A percentile compares a stretch with the other conserved stretches of the same genome.
phyloP scores from a whole-genome alignment of 2,888 invertebrate genomes.

The Drosophila subsilvestris region DNA sequence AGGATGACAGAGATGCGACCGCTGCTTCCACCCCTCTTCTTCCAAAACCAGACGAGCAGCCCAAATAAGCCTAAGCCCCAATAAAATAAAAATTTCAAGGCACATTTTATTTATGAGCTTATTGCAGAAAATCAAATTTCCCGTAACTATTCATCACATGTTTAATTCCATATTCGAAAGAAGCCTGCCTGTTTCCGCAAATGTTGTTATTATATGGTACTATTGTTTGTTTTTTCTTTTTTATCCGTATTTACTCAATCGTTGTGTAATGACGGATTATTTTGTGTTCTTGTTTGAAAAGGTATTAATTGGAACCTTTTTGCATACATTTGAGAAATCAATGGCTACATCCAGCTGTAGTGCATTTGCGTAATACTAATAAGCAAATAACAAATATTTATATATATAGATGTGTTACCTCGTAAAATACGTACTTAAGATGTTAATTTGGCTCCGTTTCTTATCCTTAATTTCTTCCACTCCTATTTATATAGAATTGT shows the following conservation, averaged over 20 bases:
- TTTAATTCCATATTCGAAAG: slow-evolving; percentile 21
- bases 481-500: slow-evolving; percentile 38
- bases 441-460: slow-evolving; percentile 40
- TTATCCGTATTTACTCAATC: slow-evolving; percentile 35
- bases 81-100: slow-evolving; percentile 46
- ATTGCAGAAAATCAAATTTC: slow-evolving; percentile 38
- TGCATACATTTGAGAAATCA: slow-evolving; percentile 5
- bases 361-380: slow-evolving; percentile 6
- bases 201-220: slow-evolving; percentile 32
- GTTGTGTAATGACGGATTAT: slow-evolving; percentile 14
- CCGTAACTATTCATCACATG: slow-evolving; percentile 34
- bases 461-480: slow-evolving; percentile 11
- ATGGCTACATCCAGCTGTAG: slow-evolving; percentile 1
- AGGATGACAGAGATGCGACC: slow-evolving; percentile 61
- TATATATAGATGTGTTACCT: slow-evolving; percentile 56
- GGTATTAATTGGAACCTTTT: background rate
- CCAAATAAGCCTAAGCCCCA: slow-evolving; percentile 58
- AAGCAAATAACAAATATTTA: slow-evolving; percentile 24
- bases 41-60: slow-evolving; percentile 58
- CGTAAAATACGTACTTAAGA: slow-evolving; percentile 63
- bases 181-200: slow-evolving; percentile 39
- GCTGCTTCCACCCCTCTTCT: slow-evolving; percentile 74
- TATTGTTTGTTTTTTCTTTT: slow-evolving; percentile 29
- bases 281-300: slow-evolving; percentile 9
- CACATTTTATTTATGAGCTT: slow-evolving; percentile 23